phyloP scores from a whole-genome alignment of 2,113 vertebrate species.

The Zosterops pallidus region DNA sequence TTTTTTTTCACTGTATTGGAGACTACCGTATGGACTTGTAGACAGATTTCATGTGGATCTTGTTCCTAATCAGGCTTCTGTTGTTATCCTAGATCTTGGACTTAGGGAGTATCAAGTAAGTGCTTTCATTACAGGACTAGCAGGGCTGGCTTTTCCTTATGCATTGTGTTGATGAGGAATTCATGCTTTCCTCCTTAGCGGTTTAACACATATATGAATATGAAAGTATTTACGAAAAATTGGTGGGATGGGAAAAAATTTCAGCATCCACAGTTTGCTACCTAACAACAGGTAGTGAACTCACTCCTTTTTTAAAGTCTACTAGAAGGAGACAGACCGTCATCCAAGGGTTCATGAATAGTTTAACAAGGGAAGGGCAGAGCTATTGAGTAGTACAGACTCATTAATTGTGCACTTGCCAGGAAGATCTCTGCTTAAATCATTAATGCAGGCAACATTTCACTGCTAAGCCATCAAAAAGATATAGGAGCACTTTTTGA shows the following conservation, averaged over 20 bases:
- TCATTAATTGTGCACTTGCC: constrained; percentile 91
- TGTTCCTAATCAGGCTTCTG: constrained; percentile 74
- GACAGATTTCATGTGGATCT: constrained; percentile 80
- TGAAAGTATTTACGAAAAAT: constrained; percentile 16
- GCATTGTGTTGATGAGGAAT: constrained; percentile 4
- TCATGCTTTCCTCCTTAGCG: constrained; percentile 17
- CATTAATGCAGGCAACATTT: constrained; percentile 88
- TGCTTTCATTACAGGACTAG: constrained; percentile 68
- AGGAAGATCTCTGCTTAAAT: constrained; percentile 87
- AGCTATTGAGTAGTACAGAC: constrained; percentile 89
- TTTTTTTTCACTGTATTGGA: constrained; percentile 81
- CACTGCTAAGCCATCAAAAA: constrained; percentile 72
- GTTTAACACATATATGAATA: not conserved
- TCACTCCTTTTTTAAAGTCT: constrained; percentile 13
- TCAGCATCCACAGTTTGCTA: constrained; percentile 46
- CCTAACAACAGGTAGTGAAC: constrained; percentile 31
- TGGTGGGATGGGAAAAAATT: constrained; percentile 44
- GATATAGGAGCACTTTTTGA: constrained; percentile 61
- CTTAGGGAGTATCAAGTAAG: constrained; percentile 81
- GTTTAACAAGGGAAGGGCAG: constrained; percentile 81
- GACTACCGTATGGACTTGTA: constrained; percentile 65
- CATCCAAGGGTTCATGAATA: constrained; percentile 90
- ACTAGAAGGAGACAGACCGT: constrained; percentile 58
- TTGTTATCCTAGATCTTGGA: constrained; percentile 78
- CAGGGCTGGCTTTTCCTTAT: constrained; percentile 47